Base-by-base conservation (phyloP, 1,140 invertebrate species). In the Globodera ellingtonae region DNA sequence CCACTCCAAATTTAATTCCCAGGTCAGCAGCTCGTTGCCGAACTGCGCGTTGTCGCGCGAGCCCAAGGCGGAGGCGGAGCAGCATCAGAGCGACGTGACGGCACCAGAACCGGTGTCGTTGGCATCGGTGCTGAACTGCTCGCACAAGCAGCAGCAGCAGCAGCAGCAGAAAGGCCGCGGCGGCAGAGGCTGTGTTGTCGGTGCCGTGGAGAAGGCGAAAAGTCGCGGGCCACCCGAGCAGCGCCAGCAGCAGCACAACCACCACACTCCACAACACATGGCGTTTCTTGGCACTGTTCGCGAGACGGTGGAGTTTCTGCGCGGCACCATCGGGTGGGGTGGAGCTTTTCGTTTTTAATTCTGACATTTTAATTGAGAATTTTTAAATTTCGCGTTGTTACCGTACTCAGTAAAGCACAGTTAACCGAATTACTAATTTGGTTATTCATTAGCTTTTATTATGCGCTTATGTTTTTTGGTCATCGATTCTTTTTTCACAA, bases 251-350 rank as follows among this genome's bases (percentile, higher is more conserved):
- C n/a, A 35, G n/a, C 21, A 70, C 67, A 9, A 70, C 21, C 67
- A 70, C 6, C 67, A 70, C 6, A 10, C 56, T 18, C 56, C 13
- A 6, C 56, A 62, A 4, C 67, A 70, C 9, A 70, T 70, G 67
- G 67, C 67, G n/a, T 70, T 70, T 18, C n/a, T 70, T 10, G 67
- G 67, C 67, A 70, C 67, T 18, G 67, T 70, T 6, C 24, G 46
- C 9, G 67, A 70, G 10, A 70, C 67, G 13, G 67, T 70, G 67
- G 67, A 70, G 35, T 70, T 70, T 18, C n/a, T 70, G 67, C 67
- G 67, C 67, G 67, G 67, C 67, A 70, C 67, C 8, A 70, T 70
- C n/a, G 67, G 67, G 67, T 70, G 35, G 67, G 67, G 59, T 21
- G 59, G n/a, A 65, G n/a, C 13, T 15, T 65, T 13, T 21, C 3